A percentile compares a stretch with the other conserved stretches of the same genome.
These are phyloP conservation scores for Hydropotes inermis DNA, from an alignment of 2,113 vertebrate genomes.

Conservation along the genomic window DNA sequence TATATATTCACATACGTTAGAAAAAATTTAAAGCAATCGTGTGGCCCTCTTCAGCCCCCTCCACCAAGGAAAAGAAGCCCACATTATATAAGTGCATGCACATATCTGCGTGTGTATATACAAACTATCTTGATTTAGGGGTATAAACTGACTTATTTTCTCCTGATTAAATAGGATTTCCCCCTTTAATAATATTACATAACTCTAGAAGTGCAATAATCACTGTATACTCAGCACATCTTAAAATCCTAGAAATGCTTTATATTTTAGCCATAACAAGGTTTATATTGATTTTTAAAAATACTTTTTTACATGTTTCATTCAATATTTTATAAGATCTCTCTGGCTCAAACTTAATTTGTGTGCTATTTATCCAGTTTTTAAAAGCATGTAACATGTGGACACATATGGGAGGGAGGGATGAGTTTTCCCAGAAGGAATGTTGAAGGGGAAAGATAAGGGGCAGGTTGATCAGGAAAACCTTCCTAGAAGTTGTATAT, in stretches of 20 bases:
- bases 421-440: neutral
- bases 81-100: neutral
- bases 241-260: neutral
- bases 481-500: neutral
- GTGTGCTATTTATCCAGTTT: neutral
- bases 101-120: neutral
- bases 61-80: neutral
- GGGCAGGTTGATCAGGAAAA: neutral
- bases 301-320: neutral
- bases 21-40: neutral
- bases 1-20: neutral
- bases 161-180: neutral
- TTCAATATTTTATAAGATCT: neutral
- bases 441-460: neutral
- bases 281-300: neutral
- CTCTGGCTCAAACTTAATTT: neutral
- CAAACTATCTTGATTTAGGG: neutral
- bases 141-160: neutral
- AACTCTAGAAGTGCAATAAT: neutral
- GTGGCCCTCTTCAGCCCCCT: neutral
- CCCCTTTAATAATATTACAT: neutral
- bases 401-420: neutral
- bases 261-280: neutral
- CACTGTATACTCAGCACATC: neutral
- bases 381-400: neutral